Evolutionary conservation across 2,113 vertebrate genomes (phyloP).

Genomic region (Lophius piscatorius): DNA sequence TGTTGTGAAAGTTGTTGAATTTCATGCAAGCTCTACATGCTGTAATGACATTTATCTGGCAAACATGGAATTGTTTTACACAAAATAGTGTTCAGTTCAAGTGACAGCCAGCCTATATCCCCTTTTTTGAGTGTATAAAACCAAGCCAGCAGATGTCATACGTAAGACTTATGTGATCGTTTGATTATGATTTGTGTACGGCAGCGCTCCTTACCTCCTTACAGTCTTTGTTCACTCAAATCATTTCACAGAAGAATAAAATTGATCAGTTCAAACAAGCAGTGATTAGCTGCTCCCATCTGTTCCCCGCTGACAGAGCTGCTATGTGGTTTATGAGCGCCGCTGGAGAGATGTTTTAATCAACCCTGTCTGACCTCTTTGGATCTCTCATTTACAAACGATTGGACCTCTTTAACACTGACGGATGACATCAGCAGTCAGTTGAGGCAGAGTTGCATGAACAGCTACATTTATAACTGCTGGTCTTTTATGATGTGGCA

Average conservation of each 20-base stretch:
- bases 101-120: too few species aligned
- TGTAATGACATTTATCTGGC: too few species aligned
- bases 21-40: too few species aligned
- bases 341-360: neutral
- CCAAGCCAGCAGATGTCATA: too few species aligned
- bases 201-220: too few species aligned
- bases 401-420: neutral
- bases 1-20: too few species aligned
- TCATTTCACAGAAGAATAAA: slow-evolving; percentile 30
- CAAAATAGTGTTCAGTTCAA: too few species aligned
- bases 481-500: neutral
- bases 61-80: too few species aligned
- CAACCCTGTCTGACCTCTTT: neutral
- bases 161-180: too few species aligned
- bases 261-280: slow-evolving; percentile 15
- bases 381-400: too few species aligned
- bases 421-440: neutral
- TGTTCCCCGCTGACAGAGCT: neutral
- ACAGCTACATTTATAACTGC: neutral
- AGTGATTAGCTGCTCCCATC: slow-evolving; percentile 26
- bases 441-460: neutral
- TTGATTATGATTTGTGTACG: too few species aligned
- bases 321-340: slow-evolving; percentile 61
- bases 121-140: too few species aligned
- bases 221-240: neutral